Evolutionary conservation across 2,888 invertebrate species (phyloP).

Genomic region (Cremastinae sp.): DNA sequence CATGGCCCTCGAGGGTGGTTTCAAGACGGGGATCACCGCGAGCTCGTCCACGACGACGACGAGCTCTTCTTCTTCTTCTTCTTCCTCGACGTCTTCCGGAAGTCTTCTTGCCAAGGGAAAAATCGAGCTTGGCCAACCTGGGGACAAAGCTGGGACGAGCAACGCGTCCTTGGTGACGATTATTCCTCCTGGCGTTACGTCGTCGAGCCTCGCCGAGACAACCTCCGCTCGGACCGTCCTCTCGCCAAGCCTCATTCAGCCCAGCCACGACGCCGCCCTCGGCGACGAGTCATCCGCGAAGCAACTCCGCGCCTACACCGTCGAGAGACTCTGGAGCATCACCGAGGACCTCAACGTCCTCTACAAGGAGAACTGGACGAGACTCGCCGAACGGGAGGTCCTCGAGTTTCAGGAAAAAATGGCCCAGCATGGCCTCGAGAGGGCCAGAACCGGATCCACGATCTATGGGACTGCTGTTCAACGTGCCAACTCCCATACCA

Average conservation of each 20-base stretch:
- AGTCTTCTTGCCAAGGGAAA: slow-evolving; percentile 21
- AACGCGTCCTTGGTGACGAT: neutral
- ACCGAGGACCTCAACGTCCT: slow-evolving; percentile 94
- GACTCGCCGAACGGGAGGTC: slow-evolving; percentile 92
- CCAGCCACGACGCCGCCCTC: slow-evolving; percentile 46
- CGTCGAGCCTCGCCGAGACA: slow-evolving; percentile 82
- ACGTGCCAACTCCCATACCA: slow-evolving; percentile 69
- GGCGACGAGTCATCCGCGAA: slow-evolving; percentile 81
- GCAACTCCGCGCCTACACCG: slow-evolving; percentile 87
- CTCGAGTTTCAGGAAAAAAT: slow-evolving; percentile 88
- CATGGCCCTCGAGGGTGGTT: slow-evolving; percentile 89
- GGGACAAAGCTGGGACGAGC: slow-evolving; percentile 4
- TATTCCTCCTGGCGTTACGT: slow-evolving; percentile 78
- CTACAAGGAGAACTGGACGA: slow-evolving; percentile 95
- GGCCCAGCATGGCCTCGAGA: slow-evolving; percentile 65
- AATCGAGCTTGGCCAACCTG: slow-evolving; percentile 26
- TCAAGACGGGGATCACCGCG: slow-evolving; percentile 74
- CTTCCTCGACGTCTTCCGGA: neutral
- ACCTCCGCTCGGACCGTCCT: slow-evolving; percentile 78
- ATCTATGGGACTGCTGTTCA: slow-evolving; percentile 70
- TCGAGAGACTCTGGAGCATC: slow-evolving; percentile 91
- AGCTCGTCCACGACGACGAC: no score
- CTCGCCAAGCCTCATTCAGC: slow-evolving; percentile 58
- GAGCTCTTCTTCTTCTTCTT: slow-evolving; percentile 41
- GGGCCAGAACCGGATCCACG: slow-evolving; percentile 73